Percentiles rank a stretch among this genome's conserved stretches.
phyloP scores from a whole-genome alignment of 1,140 invertebrate species.

The Euura saliciscinereae region DNA sequence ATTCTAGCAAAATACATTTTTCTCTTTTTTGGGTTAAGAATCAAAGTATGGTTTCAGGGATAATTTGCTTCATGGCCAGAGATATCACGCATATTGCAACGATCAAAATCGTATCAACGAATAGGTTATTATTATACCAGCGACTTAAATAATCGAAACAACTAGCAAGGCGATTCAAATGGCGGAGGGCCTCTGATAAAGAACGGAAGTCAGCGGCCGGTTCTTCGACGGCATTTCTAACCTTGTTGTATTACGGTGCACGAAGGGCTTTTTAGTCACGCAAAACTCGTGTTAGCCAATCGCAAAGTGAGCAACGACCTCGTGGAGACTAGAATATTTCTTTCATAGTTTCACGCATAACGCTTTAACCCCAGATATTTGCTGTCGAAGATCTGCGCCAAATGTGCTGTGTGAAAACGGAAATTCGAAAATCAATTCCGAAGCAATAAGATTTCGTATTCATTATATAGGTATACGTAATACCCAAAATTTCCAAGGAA shows the following conservation, averaged over 20 bases:
- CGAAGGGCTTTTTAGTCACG: slow-evolving; percentile 39
- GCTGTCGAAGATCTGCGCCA: too few species aligned
- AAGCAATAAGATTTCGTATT: too few species aligned
- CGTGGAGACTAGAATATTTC: not conserved
- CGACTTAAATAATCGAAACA: slow-evolving; percentile 12
- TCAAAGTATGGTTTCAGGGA: not conserved
- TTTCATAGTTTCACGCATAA: too few species aligned
- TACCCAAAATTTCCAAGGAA: too few species aligned
- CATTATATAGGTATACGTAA: too few species aligned
- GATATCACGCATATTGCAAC: slow-evolving; percentile 15
- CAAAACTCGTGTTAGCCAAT: slow-evolving; percentile 55
- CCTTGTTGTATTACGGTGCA: not conserved
- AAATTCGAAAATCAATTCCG: too few species aligned
- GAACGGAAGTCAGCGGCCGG: slow-evolving; percentile 25
- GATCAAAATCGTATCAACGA: slow-evolving; percentile 18
- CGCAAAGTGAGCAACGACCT: slow-evolving; percentile 40
- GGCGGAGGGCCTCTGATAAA: slow-evolving; percentile 34
- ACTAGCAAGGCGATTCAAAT: slow-evolving; percentile 24
- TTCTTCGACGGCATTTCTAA: not conserved
- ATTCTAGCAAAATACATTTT: too few species aligned
- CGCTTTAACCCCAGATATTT: too few species aligned
- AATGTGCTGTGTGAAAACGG: too few species aligned
- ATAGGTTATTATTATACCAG: not conserved
- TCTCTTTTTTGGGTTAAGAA: not conserved
- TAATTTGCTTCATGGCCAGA: not conserved